phyloP scores from a whole-genome alignment of 2,797 vertebrate genomes.

The Enteromius anoplus region DNA sequence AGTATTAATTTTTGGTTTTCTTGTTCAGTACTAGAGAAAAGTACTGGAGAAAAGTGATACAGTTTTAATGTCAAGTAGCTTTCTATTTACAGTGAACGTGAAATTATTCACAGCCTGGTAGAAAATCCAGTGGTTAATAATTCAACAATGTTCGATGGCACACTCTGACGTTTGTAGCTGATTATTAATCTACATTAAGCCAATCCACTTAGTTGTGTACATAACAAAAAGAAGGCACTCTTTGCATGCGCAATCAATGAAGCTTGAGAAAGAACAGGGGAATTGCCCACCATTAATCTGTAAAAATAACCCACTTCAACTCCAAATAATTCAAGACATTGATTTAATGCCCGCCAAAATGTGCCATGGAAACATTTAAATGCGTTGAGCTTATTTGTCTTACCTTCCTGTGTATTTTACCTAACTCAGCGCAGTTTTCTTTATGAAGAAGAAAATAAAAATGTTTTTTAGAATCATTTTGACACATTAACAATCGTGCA shows the following conservation, averaged over 20 bases:
- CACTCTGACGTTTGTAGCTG: slow-evolving; percentile 51
- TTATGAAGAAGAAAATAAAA: neutral
- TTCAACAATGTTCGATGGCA: slow-evolving; percentile 51
- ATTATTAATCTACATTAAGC: slow-evolving; percentile 61
- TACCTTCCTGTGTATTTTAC: slow-evolving; percentile 53
- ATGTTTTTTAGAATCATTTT: neutral
- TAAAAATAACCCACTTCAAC: slow-evolving; percentile 78
- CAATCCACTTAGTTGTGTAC: slow-evolving; percentile 60
- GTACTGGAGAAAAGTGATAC: slow-evolving; percentile 31
- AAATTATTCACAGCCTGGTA: slow-evolving; percentile 58
- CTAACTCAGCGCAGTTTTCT: slow-evolving; percentile 33
- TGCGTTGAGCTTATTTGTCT: neutral
- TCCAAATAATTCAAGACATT: slow-evolving; percentile 72
- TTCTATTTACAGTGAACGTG: slow-evolving; percentile 64
- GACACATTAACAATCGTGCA: slow-evolving; percentile 7
- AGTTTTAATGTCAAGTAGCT: slow-evolving; percentile 10
- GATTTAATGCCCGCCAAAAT: slow-evolving; percentile 60
- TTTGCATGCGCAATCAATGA: slow-evolving; percentile 66
- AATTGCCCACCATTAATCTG: slow-evolving; percentile 75
- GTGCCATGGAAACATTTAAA: slow-evolving; percentile 21
- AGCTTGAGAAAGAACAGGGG: slow-evolving; percentile 51
- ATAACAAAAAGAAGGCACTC: slow-evolving; percentile 79
- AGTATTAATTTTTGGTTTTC: slow-evolving; percentile 44
- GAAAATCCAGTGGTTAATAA: slow-evolving; percentile 49
- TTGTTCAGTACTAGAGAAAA: slow-evolving; percentile 32